Percentiles rank a stretch among this genome's conserved stretches.
These are phyloP conservation scores for Leucosticte australis DNA, from an alignment of 2,113 vertebrate genomes.

Conservation along the genomic window DNA sequence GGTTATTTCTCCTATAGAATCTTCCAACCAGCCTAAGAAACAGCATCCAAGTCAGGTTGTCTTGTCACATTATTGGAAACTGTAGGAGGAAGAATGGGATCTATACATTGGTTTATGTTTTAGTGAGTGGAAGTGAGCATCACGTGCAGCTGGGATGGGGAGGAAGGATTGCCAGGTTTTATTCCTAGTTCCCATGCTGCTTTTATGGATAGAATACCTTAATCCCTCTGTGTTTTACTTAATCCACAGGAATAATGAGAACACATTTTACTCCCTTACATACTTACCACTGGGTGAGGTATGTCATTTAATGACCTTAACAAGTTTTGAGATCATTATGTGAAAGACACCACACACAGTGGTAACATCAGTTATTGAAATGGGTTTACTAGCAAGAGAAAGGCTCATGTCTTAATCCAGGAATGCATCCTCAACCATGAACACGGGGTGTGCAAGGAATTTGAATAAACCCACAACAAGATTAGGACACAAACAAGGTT, in stretches of 20 bases:
- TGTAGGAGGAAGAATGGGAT: not conserved
- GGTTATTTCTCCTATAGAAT: not conserved
- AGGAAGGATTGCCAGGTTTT: not conserved
- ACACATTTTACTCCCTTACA: not conserved
- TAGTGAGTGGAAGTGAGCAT: not conserved
- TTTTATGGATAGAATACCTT: not conserved
- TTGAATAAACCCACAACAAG: not conserved
- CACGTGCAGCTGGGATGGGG: rapidly evolving
- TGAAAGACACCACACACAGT: not conserved
- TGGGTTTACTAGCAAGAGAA: not conserved
- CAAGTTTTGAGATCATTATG: not conserved
- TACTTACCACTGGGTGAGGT: not conserved
- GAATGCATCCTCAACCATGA: not conserved
- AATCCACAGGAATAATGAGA: not conserved
- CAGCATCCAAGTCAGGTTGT: not conserved
- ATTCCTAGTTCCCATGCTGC: not conserved
- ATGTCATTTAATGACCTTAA: not conserved
- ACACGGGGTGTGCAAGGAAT: rapidly evolving
- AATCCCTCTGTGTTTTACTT: not conserved
- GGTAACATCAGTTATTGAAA: not conserved
- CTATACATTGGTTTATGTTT: not conserved
- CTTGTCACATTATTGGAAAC: not conserved
- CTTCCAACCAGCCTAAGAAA: not conserved
- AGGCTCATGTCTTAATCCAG: not conserved
- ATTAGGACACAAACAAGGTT: not conserved